A percentile compares a stretch with the other conserved stretches of the same genome.
Conservation (phyloP, 2,797 vertebrate species). For the Brachyrhaphis roseni region DNA sequence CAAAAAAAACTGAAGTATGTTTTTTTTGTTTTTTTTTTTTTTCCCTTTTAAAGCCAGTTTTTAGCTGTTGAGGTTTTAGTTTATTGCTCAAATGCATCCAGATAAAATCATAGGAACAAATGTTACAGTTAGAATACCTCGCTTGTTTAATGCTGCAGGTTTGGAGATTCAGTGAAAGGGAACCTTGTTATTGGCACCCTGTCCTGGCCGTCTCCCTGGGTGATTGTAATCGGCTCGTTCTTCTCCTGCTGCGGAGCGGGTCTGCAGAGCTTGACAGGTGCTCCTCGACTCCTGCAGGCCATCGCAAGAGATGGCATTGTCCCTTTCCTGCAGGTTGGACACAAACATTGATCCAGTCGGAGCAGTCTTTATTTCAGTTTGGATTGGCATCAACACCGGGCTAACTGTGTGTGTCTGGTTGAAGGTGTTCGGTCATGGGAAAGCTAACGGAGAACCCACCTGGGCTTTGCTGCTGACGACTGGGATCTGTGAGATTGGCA, state of each 20-base stretch:
- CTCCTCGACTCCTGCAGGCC: constrained; percentile 93
- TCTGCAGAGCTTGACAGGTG: constrained; percentile 94
- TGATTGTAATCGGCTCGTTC: constrained; percentile 97
- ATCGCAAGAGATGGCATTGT: constrained; percentile 94
- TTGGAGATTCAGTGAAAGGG: constrained; percentile 92
- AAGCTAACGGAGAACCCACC: constrained; percentile 95
- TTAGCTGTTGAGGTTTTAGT: background rate
- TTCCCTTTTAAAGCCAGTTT: background rate
- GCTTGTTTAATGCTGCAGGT: constrained; percentile 72
- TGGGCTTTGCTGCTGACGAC: constrained; percentile 94
- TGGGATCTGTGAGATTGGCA: constrained; percentile 93
- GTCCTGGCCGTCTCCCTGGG: constrained; percentile 97
- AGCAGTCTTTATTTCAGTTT: background rate
- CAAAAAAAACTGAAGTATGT: background rate
- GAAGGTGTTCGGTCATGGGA: constrained; percentile 97
- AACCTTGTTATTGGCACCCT: constrained; percentile 93
- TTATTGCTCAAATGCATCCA: background rate
- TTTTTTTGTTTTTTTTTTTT: background rate
- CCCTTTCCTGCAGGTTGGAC: constrained; percentile 90
- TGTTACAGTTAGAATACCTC: background rate
- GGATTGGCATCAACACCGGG: background rate
- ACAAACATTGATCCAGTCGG: background rate
- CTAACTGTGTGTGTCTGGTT: background rate
- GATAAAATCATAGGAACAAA: background rate
- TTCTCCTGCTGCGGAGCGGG: constrained; percentile 97